Base-by-base conservation (phyloP, 2,113 vertebrate species). In the Vicugna pacos region DNA sequence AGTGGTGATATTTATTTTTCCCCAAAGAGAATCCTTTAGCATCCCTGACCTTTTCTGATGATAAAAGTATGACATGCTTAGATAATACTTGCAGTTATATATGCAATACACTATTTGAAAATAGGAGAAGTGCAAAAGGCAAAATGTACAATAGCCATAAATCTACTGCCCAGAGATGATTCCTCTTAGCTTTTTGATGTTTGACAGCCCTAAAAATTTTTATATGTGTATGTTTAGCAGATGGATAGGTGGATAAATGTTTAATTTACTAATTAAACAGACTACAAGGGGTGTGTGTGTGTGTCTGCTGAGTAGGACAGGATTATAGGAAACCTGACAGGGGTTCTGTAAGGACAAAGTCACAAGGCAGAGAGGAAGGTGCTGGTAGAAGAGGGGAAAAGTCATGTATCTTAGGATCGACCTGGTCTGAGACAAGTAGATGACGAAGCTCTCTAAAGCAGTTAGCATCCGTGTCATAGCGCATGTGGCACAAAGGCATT, bases 141-240 rank as follows among this genome's bases (percentile, higher is more conserved):
- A 58, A 60, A 81, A 46, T 12, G 62, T 62, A 85, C 7, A 76
- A 86, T 4, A 85, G 54, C 52, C 30, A 28, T 72, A 91, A 97
- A 81, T 30, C 87, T 92, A 20, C 42, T 46, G 52, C 65, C 89
- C 70, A 54, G 54, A 72, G 82, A 65, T n/a, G 81, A 95, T 60
- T 89, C 54, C 81, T 46, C 38, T 65, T 26, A 79, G 80, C 26
- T 62, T 54, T 93, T 81, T 94, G 96, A 75, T 69, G 80, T 79
- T 50, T 28, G 17, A 82, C 58, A 70, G 12, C 69, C n/a, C 15
- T 91, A 60, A 72, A 17, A 5, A 38, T 67, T 82, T 87, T 90
- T 24, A 35, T 56, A 77, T 62, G 48, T 48, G 32, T 28, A n/a
- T 81, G 67, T 67, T 89, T 86, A 65, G 16, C 50, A 72, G 94